phyloP scores from a whole-genome alignment of 2,113 vertebrate genomes.

The Sphaerodactylus townsendi region DNA sequence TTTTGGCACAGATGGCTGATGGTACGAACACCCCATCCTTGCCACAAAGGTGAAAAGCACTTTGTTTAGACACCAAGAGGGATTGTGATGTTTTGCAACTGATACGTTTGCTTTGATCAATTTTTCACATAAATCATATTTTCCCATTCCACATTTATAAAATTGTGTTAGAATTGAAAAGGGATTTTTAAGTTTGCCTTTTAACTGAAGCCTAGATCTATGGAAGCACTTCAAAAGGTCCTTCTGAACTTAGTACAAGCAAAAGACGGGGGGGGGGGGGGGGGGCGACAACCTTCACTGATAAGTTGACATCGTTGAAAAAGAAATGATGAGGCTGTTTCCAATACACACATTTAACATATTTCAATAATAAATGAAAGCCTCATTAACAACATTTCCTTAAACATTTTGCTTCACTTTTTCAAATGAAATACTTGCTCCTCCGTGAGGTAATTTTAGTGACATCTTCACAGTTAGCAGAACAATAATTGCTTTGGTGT shows the following conservation, averaged over 20 bases:
- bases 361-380: conserved; percentile 24
- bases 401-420: conserved; percentile 4
- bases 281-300: conserved; percentile 22
- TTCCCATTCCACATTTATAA: conserved; percentile 5
- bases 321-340: conserved; percentile 1
- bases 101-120: conserved; percentile 2
- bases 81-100: not conserved
- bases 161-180: not conserved
- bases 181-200: conserved; percentile 32
- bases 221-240: conserved; percentile 35
- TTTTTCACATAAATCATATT: conserved; percentile 5
- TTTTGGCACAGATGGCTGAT: not conserved
- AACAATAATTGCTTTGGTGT: not conserved
- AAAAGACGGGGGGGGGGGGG: not conserved
- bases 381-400: not conserved
- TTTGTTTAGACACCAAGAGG: not conserved
- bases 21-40: not conserved
- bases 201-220: conserved; percentile 35
- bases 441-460: not conserved
- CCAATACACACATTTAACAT: not conserved
- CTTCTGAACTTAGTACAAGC: conserved; percentile 38
- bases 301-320: conserved; percentile 1
- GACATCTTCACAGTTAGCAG: not conserved
- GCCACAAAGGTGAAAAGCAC: not conserved
- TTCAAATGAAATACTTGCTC: not conserved